Conservation (phyloP, 1,140 invertebrate genomes). For the Drosophila lacertosa region DNA sequence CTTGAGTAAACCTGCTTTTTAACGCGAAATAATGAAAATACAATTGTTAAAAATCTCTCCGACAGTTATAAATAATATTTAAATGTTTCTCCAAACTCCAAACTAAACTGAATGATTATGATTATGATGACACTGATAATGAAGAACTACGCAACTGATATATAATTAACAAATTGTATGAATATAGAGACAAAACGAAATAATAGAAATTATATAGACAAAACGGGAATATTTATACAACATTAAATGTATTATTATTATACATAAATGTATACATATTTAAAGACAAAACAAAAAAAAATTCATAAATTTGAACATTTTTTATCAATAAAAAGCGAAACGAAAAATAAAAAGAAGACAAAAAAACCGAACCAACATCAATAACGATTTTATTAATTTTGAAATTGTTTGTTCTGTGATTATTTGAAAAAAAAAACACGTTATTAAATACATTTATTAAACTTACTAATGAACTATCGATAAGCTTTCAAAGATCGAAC, state of each 20-base stretch:
- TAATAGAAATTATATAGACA: slow-evolving; percentile 77
- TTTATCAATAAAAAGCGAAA: slow-evolving; percentile 77
- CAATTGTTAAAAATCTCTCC: slow-evolving; percentile 54
- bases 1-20: slow-evolving; percentile 39
- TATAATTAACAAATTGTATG: slow-evolving; percentile 47
- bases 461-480: not conserved
- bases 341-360: slow-evolving; percentile 48
- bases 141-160: slow-evolving; percentile 60
- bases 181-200: slow-evolving; percentile 66
- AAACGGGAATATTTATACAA: slow-evolving; percentile 79
- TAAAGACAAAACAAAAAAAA: slow-evolving; percentile 43
- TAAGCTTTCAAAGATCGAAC: not conserved
- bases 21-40: slow-evolving; percentile 44
- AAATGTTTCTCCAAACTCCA: slow-evolving; percentile 61
- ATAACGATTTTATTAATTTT: not conserved
- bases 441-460: not conserved
- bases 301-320: slow-evolving; percentile 79
- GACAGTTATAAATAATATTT: slow-evolving; percentile 59
- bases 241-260: slow-evolving; percentile 79
- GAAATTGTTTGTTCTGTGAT: not conserved
- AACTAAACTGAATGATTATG: slow-evolving; percentile 37
- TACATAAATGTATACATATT: slow-evolving; percentile 68
- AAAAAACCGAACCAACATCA: slow-evolving; percentile 39
- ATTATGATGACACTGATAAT: slow-evolving; percentile 40
- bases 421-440: not conserved